Evolutionary conservation across 2,888 invertebrate genomes (phyloP), one percentile per base, ranked within the genome.

Genomic region (Baronia brevicornis): DNA sequence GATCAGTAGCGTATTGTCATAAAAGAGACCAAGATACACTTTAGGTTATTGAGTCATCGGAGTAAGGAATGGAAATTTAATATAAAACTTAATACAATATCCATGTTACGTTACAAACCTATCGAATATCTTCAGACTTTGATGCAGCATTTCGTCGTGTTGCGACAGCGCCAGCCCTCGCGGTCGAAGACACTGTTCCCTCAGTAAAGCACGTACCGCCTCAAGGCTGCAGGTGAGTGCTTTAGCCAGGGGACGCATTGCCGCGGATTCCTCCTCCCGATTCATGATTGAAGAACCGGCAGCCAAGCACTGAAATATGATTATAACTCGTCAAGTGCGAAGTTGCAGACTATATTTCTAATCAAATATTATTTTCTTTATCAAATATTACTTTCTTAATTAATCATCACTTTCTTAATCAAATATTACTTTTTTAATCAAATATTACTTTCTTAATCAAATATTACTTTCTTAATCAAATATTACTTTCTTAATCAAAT

Each of bases 211-310:
- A 20, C 98, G 87, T 4, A 99, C 94, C 39, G 92, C 94, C 75
- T 98, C 98, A 51, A 99, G 82, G 52, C 96, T 96, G 57, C 96
- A 93, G n/a, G 97, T 98, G 25, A 99, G 89, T 5, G 97, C 96
- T 73, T 95, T 95, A 8, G 98, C 98, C 39, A 99, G 75, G 0
- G 98, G 98, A 15, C 98, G 91, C 95, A 99, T 98, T 18, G 92
- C 92, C 27, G 95, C 94, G 60, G 97, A 97, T 73, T 99, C 98
- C 31, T 91, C 88, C 72, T 98, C 98, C 32, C 97, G 90, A 70
- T 98, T 97, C 91, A 99, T 93, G 50, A 99, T 99, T 31, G 97
- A 97, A 0, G 98, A 98, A 21, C 98, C 98, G 13, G 98, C 98
- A 12, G 98, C 97, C 48, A 99, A 86, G 68, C 98, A 99, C 92